Conservation (phyloP, 2,797 vertebrate genomes). For the Coranthus polyacanthus region DNA sequence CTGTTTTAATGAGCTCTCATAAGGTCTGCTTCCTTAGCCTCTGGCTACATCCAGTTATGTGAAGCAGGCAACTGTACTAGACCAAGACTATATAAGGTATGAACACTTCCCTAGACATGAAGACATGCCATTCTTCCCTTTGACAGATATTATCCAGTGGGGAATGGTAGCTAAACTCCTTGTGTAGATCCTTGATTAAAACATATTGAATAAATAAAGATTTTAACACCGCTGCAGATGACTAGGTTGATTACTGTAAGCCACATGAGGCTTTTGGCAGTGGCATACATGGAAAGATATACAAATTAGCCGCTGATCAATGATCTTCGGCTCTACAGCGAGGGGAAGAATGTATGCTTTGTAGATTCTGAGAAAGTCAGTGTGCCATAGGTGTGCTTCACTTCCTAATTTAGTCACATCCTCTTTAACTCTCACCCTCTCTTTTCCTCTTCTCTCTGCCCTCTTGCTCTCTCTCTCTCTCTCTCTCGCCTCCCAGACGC, state of each 20-base stretch:
- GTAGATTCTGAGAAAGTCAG: slow-evolving; percentile 11
- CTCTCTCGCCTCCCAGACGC: slow-evolving; percentile 63
- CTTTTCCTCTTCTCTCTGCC: slow-evolving; percentile 42
- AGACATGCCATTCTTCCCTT: slow-evolving; percentile 84
- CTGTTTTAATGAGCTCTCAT: slow-evolving; percentile 81
- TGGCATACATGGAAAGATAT: slow-evolving; percentile 14
- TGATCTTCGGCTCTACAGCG: slow-evolving; percentile 16
- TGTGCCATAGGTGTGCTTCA: slow-evolving; percentile 32
- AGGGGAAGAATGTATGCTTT: slow-evolving; percentile 31
- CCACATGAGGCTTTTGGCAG: slow-evolving; percentile 39
- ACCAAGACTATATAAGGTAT: slow-evolving; percentile 84
- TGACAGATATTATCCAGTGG: slow-evolving; percentile 78
- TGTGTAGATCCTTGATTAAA: slow-evolving; percentile 71
- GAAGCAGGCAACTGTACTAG: slow-evolving; percentile 72
- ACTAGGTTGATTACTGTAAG: slow-evolving; percentile 27
- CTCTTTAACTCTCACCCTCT: slow-evolving; percentile 36
- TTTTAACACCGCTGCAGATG: slow-evolving; percentile 33
- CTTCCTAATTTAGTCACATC: slow-evolving; percentile 63
- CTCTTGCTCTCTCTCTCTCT: slow-evolving; percentile 46
- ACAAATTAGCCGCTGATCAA: slow-evolving; percentile 15
- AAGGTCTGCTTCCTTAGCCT: slow-evolving; percentile 77
- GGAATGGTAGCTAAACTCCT: slow-evolving; percentile 61
- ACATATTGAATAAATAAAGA: slow-evolving; percentile 56
- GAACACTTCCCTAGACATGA: slow-evolving; percentile 79
- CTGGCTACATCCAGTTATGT: slow-evolving; percentile 74